Evolutionary conservation across 2,888 invertebrate genomes (phyloP).

Genomic region (Piscicola geometra): DNA sequence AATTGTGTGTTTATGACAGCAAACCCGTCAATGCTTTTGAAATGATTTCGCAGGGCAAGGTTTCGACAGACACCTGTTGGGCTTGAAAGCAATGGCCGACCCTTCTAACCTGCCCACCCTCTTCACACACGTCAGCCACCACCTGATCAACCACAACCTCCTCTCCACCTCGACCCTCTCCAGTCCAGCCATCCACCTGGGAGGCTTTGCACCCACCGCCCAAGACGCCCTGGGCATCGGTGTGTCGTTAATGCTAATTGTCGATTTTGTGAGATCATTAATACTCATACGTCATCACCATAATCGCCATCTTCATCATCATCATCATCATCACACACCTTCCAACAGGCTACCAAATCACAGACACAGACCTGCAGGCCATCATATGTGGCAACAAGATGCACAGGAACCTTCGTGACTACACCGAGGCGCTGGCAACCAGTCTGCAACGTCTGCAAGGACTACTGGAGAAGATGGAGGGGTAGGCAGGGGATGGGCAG

Average conservation of each 20-base stretch:
- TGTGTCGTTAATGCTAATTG: too few species aligned
- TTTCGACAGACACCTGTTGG: constrained; percentile 92
- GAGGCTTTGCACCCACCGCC: constrained; percentile 90
- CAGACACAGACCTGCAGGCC: not conserved
- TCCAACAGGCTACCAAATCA: not conserved
- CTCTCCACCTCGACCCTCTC: constrained; percentile 90
- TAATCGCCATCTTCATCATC: not conserved
- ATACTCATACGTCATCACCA: not conserved
- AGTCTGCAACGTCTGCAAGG: not conserved
- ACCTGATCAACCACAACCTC: constrained; percentile 76
- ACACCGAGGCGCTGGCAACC: not conserved
- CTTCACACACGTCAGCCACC: constrained; percentile 72
- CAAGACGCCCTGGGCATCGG: constrained; percentile 81
- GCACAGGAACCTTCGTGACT: not conserved
- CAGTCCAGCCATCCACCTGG: constrained; percentile 75
- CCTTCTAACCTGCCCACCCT: constrained; percentile 58
- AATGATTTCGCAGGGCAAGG: constrained; percentile 68
- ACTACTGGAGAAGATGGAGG: not conserved
- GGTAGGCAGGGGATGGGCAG: too few species aligned
- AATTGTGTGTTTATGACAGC: not conserved
- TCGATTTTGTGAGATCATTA: not conserved
- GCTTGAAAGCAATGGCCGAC: constrained; percentile 65
- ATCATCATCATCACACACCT: too few species aligned
- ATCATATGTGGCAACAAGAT: not conserved
- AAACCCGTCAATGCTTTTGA: not conserved